These are phyloP conservation scores for Drosophila pectinifera DNA, from an alignment of 1,140 invertebrate genomes.

Conservation along the genomic window DNA sequence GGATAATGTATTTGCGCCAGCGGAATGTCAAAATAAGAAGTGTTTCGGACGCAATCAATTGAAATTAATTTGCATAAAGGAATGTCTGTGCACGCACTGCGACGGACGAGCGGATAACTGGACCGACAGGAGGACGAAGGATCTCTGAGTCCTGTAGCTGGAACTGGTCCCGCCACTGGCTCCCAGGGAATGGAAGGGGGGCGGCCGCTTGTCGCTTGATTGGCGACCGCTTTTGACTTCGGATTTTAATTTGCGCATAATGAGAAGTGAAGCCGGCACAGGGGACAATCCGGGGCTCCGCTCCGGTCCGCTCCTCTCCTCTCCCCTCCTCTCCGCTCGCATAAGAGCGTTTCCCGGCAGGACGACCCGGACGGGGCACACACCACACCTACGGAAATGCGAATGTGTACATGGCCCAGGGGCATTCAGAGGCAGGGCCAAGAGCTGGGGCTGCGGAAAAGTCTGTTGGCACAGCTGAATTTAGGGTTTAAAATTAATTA, in stretches of 20 bases:
- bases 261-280: slow-evolving; percentile 17
- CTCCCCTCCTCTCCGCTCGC: not conserved
- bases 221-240: slow-evolving; percentile 31
- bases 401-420: slow-evolving; percentile 34
- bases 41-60: slow-evolving; percentile 77
- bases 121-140: not conserved
- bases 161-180: slow-evolving; percentile 22
- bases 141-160: not conserved
- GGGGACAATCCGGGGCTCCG: not conserved
- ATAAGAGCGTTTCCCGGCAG: not conserved
- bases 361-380: not conserved
- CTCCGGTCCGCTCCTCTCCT: too few species aligned
- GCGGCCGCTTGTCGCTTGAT: slow-evolving; percentile 55
- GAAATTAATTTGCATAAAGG: slow-evolving; percentile 83
- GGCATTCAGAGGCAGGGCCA: slow-evolving; percentile 26
- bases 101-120: not conserved
- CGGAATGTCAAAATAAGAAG: slow-evolving; percentile 80
- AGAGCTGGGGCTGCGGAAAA: slow-evolving; percentile 53
- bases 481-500: slow-evolving; percentile 80
- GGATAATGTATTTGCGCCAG: slow-evolving; percentile 64
- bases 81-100: slow-evolving; percentile 58
- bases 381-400: slow-evolving; percentile 8
- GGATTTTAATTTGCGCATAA: slow-evolving; percentile 74
- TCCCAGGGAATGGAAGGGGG: not conserved
- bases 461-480: slow-evolving; percentile 69